Conservation (phyloP, 2,888 invertebrate species). For the Archaeoteleia sp. region DNA sequence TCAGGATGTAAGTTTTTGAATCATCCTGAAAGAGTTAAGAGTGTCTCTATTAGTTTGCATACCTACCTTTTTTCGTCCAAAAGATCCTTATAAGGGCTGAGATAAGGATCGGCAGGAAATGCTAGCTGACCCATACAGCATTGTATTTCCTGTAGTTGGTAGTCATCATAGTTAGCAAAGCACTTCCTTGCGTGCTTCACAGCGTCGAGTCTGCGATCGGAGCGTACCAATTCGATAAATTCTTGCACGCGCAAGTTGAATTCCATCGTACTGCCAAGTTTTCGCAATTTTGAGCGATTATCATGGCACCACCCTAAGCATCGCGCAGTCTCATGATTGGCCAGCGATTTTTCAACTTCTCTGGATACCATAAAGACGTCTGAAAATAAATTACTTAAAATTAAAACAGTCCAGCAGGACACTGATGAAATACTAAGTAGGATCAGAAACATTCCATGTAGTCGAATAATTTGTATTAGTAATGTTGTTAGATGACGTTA, state of each 20-base stretch:
- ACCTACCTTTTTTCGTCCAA: constrained; percentile 79
- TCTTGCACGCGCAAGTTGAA: constrained; percentile 95
- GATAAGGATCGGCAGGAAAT: constrained; percentile 86
- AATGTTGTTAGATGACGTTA: no score
- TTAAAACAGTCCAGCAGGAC: no score
- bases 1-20: no score
- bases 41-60: no score
- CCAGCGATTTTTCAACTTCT: constrained; percentile 90
- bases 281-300: constrained; percentile 94
- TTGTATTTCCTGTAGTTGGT: constrained; percentile 90
- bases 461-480: no score
- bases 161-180: constrained; percentile 91
- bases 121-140: constrained; percentile 97
- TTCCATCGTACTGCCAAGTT: constrained; percentile 96
- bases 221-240: constrained; percentile 95
- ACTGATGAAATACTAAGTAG: no score
- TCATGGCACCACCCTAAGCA: constrained; percentile 97
- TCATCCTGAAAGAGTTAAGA: no score
- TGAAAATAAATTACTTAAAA: constrained; percentile 69
- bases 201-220: constrained; percentile 90
- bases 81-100: constrained; percentile 82
- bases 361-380: constrained; percentile 90
- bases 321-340: constrained; percentile 87
- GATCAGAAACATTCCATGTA: no score
- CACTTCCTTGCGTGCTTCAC: constrained; percentile 96